Base-by-base conservation (phyloP, 2,113 vertebrate genomes). In the Ivindomyrus marchei region DNA sequence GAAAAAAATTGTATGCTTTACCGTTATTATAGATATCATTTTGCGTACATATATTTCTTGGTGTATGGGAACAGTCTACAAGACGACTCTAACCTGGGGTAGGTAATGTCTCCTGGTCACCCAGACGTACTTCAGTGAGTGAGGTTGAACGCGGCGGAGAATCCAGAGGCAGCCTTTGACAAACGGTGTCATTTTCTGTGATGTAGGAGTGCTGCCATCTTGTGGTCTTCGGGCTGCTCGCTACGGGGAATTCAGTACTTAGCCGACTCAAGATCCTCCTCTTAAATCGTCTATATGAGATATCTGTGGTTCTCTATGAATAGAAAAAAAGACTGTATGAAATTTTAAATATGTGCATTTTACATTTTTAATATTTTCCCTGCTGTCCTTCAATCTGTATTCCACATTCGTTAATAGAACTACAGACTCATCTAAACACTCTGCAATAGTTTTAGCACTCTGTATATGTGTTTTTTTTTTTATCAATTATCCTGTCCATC, bases 141-240 rank as follows among this genome's bases (percentile, higher is more conserved):
- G 85, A 36, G 15, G 47, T 42, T 19, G 27, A 27, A 62, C 85
- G 89, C 0, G 92, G 91, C 21, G 94, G 94, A 15, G 94, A 94
- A 17, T 95, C 94, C 56, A 95, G 88, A 39, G 90, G 70, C 89
- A 96, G 93, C 49, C 93, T 93, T 31, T 94, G 94, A 45, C 95
- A 92, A 45, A 96, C 52, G 0, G 89, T 3, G 45, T 95, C 94
- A 6, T 93, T 53, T 77, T 95, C 93, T 89, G 89, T 91, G 0
- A 21, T 31, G 1, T 15, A 88, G 4, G 66, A 66, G 90, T 92
- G 94, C 92, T 87, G 96, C 96, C 96, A 36, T 90, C 96, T 92
- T 31, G 96, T 90, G 97, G 94, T n/a, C 9, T 96, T 0, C 0
- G 95, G 95, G 58, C 95, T 96, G 88, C 96, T 97, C 0, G 93